Evolutionary conservation across 1,140 invertebrate species (phyloP), one percentile per base, ranked within the genome.

Genomic region (Macrotrachela quadricornifera): DNA sequence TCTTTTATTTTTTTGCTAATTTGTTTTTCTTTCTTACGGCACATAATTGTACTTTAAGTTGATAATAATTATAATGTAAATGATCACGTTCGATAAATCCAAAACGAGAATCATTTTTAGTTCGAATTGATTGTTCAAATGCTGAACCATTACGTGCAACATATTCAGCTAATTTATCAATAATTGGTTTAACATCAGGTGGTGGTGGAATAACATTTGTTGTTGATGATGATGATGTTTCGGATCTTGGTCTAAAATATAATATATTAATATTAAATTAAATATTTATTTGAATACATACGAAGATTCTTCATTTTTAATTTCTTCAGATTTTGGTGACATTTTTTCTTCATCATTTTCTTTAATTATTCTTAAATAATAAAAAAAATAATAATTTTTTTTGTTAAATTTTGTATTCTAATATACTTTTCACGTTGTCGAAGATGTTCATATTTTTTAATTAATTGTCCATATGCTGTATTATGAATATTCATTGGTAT

Each of bases 101-200:
- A 63, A 87, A 92, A 30, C 86, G 69, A 0, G 79, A 76, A 66
- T 90, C 86, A 65, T 81, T 80, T 69, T 87, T 88, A 6, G 77
- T 79, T 61, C 79, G 79, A 0, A 92, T 80, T 36, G 85, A 82
- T 11, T 78, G 76, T 61, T 92, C 87, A 68, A 95, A 94, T 59
- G 86, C 82, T 46, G 78, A 74, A 0, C 88, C 90, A 71, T 94
- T 94, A 61, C 87, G 87, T 0, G 81, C 80, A 0, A 94, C 87
- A 64, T 94, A 94, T 53, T 79, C 79, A 1, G 87, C 86, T 79
- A 94, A 90, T 71, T 91, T 90, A 65, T 92, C 85, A 48, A 95
- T 85, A 10, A 94, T 81, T 42, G 82, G 75, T 62, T 83, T 79
- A 9, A 85, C 70, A 52, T 85, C 83, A 11, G 79, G 77, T 0